A percentile compares a stretch with the other conserved stretches of the same genome.
These are phyloP conservation scores for Neoarius graeffei DNA, from an alignment of 2,113 vertebrate genomes.

Conservation along the genomic window DNA sequence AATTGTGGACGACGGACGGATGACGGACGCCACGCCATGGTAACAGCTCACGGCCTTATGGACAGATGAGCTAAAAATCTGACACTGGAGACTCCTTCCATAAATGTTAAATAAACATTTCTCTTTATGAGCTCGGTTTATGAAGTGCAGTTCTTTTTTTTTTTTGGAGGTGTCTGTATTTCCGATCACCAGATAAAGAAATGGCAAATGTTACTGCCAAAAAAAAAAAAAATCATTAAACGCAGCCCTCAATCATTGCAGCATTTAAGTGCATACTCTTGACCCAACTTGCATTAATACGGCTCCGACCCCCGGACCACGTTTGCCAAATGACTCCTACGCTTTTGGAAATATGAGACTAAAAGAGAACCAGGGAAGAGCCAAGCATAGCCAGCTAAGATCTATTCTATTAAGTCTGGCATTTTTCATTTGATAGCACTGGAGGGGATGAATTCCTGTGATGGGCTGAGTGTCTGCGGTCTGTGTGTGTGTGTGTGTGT, in stretches of 20 bases:
- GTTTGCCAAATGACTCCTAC: neutral
- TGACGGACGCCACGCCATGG: too few species aligned
- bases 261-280: neutral
- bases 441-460: slow-evolving; percentile 33
- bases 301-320: neutral
- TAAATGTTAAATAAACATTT: too few species aligned
- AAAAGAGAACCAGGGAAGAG: slow-evolving; percentile 19
- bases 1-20: too few species aligned
- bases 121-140: neutral
- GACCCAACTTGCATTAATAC: neutral
- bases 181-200: neutral
- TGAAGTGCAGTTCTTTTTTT: neutral
- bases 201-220: neutral
- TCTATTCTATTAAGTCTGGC: slow-evolving; percentile 33
- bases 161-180: neutral
- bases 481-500: slow-evolving; percentile 1
- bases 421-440: slow-evolving; percentile 45
- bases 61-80: too few species aligned
- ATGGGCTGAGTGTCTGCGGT: slow-evolving; percentile 21
- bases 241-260: neutral
- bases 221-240: neutral
- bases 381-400: slow-evolving; percentile 8
- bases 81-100: too few species aligned
- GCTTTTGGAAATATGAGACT: neutral
- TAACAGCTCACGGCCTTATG: too few species aligned